Evolutionary conservation across 2,797 vertebrate species (phyloP).

Genomic region (Xyrichtys novacula): DNA sequence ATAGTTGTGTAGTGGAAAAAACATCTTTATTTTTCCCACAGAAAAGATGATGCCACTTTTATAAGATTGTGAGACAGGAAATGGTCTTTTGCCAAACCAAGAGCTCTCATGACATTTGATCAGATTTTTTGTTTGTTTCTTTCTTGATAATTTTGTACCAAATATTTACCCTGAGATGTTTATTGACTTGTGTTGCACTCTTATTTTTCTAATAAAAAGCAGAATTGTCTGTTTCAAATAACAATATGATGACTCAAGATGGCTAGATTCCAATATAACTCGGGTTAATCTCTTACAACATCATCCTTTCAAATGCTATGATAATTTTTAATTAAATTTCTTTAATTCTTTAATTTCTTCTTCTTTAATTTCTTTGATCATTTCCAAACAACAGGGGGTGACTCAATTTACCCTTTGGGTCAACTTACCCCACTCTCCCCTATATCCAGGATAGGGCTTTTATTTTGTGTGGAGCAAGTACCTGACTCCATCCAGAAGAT

Average conservation of each 20-base stretch:
- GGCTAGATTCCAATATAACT: not conserved
- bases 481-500: constrained; percentile 19
- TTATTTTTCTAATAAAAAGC: constrained; percentile 26
- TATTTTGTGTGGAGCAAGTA: too few species aligned
- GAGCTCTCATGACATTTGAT: constrained; percentile 48
- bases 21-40: constrained; percentile 47
- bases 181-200: constrained; percentile 32
- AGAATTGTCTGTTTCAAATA: too few species aligned
- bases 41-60: constrained; percentile 24
- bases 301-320: too few species aligned
- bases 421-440: too few species aligned
- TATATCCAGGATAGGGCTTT: too few species aligned
- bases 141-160: constrained; percentile 17
- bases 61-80: not conserved
- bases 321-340: too few species aligned
- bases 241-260: not conserved
- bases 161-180: constrained; percentile 16
- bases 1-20: too few species aligned
- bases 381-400: too few species aligned
- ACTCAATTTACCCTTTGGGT: too few species aligned
- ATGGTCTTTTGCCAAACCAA: not conserved
- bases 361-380: too few species aligned
- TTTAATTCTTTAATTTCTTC: too few species aligned
- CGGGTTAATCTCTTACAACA: too few species aligned
- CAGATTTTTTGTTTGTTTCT: constrained; percentile 19